Base-by-base conservation (phyloP, 2,113 vertebrate genomes). In the Apistogramma diplotaenia region DNA sequence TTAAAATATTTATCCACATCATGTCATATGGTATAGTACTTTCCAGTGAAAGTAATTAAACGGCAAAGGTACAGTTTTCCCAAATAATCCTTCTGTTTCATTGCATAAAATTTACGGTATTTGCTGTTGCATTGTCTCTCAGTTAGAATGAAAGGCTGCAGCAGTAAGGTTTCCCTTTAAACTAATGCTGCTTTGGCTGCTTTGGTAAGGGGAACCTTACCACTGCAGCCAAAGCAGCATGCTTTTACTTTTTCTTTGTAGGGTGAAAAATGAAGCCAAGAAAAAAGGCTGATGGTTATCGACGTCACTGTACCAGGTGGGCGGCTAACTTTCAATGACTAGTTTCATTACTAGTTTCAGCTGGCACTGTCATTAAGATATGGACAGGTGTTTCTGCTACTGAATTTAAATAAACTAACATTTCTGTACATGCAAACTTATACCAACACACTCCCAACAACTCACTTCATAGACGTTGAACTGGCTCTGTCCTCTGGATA, bases 401-500 rank as follows among this genome's bases (percentile, higher is more conserved):
- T 51, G 18, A 46, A 60, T 23, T 51, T 27, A 31, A 54, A 62
- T 13, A n/a, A 25, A 21, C 19, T 4, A 6, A 35, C n/a, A 46
- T 31, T 67, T 13, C 13, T 8, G 18, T 3, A 21, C 29, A 33
- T n/a, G 46, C 33, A 46, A 51, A 18, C 46, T 3, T 19, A 29
- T 29, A 27, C 21, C 72, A 1, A 2, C 21, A 70, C 25, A 71
- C 25, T 51, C 49, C 31, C 18, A 31, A 25, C 43, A 1, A 27
- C 95, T 94, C 92, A 98, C 98, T 96, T 99, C 97, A 91, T 99
- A 99, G 19, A 99, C 96, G 0, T 99, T 99, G 94, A 99, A 99
- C 79, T 99, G 97, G 81, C 97, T 99, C 23, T 99, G 98, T 3
- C 98, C 98, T 93, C 97, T 95, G 0, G 98, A 97, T 72, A 99